phyloP scores from a whole-genome alignment of 2,888 invertebrate genomes.

The Tuta absoluta region DNA sequence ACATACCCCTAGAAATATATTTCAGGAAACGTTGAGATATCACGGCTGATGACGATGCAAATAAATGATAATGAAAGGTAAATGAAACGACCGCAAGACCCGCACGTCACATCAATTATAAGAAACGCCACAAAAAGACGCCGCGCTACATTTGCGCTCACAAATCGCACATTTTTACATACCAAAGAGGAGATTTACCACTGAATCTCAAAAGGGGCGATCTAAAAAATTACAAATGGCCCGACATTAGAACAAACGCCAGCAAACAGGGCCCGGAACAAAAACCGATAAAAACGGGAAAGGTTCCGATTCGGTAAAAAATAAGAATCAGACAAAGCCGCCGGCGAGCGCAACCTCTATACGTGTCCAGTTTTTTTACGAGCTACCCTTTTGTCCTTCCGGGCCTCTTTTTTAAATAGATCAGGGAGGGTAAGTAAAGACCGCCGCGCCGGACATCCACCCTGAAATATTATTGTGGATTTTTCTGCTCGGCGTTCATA shows the following conservation, averaged over 20 bases:
- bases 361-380: constrained; percentile 79
- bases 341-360: constrained; percentile 71
- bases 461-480: constrained; percentile 81
- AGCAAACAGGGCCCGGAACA: constrained; percentile 73
- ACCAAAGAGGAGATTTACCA: constrained; percentile 59
- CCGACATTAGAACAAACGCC: constrained; percentile 75
- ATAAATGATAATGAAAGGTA: neutral
- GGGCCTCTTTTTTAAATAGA: constrained; percentile 80
- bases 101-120: constrained; percentile 19
- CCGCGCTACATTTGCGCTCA: constrained; percentile 40
- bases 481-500: constrained; percentile 81
- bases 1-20: too few species aligned
- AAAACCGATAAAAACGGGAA: constrained; percentile 79
- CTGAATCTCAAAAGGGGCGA: constrained; percentile 58
- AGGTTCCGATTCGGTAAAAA: constrained; percentile 80
- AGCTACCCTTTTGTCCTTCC: constrained; percentile 79
- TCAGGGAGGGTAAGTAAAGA: constrained; percentile 77
- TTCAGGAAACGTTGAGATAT: too few species aligned
- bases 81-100: neutral
- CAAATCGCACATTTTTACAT: constrained; percentile 67
- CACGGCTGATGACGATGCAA: too few species aligned
- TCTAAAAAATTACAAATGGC: constrained; percentile 73
- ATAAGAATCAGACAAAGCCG: constrained; percentile 79
- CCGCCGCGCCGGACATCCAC: constrained; percentile 66
- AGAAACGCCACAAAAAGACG: constrained; percentile 31